Evolutionary conservation across 2,797 vertebrate genomes (phyloP), one percentile per base, ranked within the genome.

Genomic region (Sebastes oblongus): DNA sequence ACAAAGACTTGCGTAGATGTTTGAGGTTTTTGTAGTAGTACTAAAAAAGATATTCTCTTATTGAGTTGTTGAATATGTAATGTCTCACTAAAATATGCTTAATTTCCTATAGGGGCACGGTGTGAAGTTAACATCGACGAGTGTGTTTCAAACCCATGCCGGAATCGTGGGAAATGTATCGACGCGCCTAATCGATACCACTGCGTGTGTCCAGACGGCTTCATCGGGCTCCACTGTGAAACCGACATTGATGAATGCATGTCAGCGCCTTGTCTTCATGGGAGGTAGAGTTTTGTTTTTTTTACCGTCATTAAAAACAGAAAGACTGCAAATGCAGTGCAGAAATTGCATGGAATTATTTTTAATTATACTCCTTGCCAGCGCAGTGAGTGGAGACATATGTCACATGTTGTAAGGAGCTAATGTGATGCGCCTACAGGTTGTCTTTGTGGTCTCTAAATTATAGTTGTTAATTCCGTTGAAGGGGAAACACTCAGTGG

Each of bases 221-320:
- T 97, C 91, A 85, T 73, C 0, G 95, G 96, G 75, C 86, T 82
- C 74, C 90, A 90, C 90, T 97, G 96, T 29, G 95, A 96, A 88
- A 92, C 72, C 82, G 94, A 97, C 91, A 84, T 91, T 91, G 94
- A 97, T 59, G 96, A 97, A 87, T 97, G 96, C 89, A 81, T 92
- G 84, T 95, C 96, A 86, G 93, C 91, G 74, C 96, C 96, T 85
- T 97, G 96, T 95, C 93, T 96, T 89, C 96, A 95, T 69, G 97
- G 96, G 95, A 97, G 96, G 96, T 97, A 93, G 25, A 20, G 55
- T 65, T 27, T 90, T 87, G 91, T 16, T 42, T n/a, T n/a, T 52
- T 55, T 91, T 46, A n/a, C 86, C 70, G 67, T 89, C 88, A 67
- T 80, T 86, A 78, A 18, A 89, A 88, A 86, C 42, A 81, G 75